Evolutionary conservation across 2,113 vertebrate species (phyloP), one percentile per base, ranked within the genome.

Genomic region (Tyto alba): DNA sequence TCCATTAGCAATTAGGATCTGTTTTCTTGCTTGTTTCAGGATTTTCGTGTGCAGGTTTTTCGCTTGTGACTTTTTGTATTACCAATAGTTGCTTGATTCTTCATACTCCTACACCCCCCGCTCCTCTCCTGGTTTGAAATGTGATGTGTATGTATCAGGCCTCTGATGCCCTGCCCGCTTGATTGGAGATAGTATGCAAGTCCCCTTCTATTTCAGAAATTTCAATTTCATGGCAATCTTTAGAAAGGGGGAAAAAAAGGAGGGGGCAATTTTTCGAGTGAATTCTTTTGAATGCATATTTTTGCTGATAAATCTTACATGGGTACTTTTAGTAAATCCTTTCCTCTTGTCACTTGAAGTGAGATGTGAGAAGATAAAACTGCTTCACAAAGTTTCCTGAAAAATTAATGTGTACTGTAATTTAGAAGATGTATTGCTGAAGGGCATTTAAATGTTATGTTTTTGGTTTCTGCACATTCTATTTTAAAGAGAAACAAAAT

Each of bases 331-430:
- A 34, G n/a, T 76, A 79, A 78, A 72, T 71, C 19, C 18, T 73
- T 79, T 79, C 47, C 36, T 68, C 57, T 66, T 84, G 26, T 56
- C 32, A 36, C 76, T 55, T 69, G 50, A 82, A 87, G 53, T 38
- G 38, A 52, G 45, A 75, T 77, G 55, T 36, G 50, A 85, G 84
- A 64, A 78, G 76, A 73, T 59, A 85, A 84, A 93, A 71, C 53
- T 55, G 55, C 56, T 80, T 76, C 45, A 16, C 78, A 55, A 47
- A 85, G 56, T 80, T 80, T 55, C 2, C 27, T 94, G 76, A 93
- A 96, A 94, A 96, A 94, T 90, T 94, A 94, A 94, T 71, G 82
- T 38, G 45, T 66, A 16, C 45, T 93, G 78, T 88, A 86, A 92
- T 92, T 95, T 90, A 94, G 88, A 90, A 57, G 83, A 80, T 38